Percentiles rank a stretch among this genome's conserved stretches.
Evolutionary conservation across 2,888 invertebrate species (phyloP).

Genomic region (Chaitophorus viminalis): DNA sequence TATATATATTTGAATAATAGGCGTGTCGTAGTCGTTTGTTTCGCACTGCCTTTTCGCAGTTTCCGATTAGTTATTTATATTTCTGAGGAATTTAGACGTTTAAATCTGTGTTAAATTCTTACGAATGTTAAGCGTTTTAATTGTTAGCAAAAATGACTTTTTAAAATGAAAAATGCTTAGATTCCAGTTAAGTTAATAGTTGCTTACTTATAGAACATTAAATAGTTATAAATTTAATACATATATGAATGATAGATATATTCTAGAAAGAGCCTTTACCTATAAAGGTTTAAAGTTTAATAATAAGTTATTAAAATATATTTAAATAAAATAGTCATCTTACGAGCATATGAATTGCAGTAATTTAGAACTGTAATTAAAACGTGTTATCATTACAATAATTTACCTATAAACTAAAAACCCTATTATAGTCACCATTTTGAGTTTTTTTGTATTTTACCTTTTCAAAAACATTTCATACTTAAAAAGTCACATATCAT

Average conservation of each 20-base stretch:
- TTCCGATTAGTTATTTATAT: no score
- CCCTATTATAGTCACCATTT: neutral
- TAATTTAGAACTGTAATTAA: neutral
- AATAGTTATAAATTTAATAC: no score
- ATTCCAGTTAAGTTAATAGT: no score
- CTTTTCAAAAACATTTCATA: neutral
- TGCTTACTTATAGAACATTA: no score
- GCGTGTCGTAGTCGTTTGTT: neutral
- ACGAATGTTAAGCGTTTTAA: no score
- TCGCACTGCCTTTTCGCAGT: neutral
- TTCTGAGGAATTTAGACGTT: no score
- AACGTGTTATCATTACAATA: conserved; percentile 3
- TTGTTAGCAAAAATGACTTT: no score
- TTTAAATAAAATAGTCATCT: neutral
- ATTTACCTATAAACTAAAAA: neutral
- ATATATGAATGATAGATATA: no score
- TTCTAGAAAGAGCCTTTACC: no score
- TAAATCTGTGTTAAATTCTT: no score
- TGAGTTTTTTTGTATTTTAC: neutral
- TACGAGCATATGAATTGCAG: neutral
- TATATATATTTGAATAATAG: neutral
- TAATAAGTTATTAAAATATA: neutral
- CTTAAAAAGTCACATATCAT: neutral
- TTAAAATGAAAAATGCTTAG: no score
- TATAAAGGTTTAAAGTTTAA: no score